Conservation (phyloP, 2,888 invertebrate species). For the Syrista parreyssii region DNA sequence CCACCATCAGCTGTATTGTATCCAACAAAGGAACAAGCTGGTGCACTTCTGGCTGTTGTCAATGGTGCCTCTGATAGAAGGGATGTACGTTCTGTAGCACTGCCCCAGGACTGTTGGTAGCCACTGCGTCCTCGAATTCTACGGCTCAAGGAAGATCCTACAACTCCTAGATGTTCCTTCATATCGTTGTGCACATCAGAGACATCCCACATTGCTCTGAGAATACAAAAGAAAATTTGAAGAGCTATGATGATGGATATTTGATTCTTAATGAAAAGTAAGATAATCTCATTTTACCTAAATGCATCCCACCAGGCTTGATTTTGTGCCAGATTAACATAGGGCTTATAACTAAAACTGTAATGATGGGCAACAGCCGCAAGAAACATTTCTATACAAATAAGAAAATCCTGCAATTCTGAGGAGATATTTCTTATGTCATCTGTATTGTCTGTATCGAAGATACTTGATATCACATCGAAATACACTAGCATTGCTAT, state of each 20-base stretch:
- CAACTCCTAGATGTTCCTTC: slow-evolving; percentile 91
- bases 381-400: slow-evolving; percentile 98
- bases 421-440: slow-evolving; percentile 82
- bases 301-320: slow-evolving; percentile 66
- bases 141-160: slow-evolving; percentile 85
- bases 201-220: slow-evolving; percentile 92
- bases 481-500: slow-evolving; percentile 89
- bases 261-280: neutral
- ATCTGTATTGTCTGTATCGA: slow-evolving; percentile 76
- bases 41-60: slow-evolving; percentile 42
- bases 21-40: slow-evolving; percentile 43
- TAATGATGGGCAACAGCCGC: slow-evolving; percentile 96
- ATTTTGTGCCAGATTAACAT: slow-evolving; percentile 69
- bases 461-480: slow-evolving; percentile 81
- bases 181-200: slow-evolving; percentile 94
- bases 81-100: slow-evolving; percentile 58
- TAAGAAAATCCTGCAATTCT: slow-evolving; percentile 90
- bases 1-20: slow-evolving; percentile 42
- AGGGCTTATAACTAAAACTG: slow-evolving; percentile 94
- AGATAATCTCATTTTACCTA: slow-evolving; percentile 44
- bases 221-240: slow-evolving; percentile 13
- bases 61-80: slow-evolving; percentile 48
- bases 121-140: slow-evolving; percentile 81
- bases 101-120: slow-evolving; percentile 79
- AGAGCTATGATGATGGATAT: neutral